These are phyloP conservation scores for Pangasius macronema DNA, from an alignment of 2,797 vertebrate species.

Conservation along the genomic window DNA sequence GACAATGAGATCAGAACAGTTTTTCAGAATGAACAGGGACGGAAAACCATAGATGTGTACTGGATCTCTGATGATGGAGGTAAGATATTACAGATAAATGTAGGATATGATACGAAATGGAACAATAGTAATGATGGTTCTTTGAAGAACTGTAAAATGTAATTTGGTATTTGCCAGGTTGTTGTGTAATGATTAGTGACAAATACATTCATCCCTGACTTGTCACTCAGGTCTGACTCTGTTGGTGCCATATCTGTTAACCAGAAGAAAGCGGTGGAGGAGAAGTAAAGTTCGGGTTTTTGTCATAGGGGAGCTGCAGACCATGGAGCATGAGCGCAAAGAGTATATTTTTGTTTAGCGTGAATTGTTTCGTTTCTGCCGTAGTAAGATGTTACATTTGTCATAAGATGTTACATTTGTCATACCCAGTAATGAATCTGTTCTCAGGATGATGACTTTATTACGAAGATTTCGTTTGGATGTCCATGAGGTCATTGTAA, in stretches of 20 bases:
- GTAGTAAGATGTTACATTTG: background rate
- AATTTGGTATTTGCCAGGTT: background rate
- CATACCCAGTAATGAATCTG: background rate
- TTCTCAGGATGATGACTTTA: conserved; percentile 71
- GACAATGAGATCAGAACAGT: conserved; percentile 65
- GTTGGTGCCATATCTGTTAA: conserved; percentile 79
- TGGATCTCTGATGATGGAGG: conserved; percentile 81
- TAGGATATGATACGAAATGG: background rate
- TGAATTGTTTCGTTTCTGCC: background rate
- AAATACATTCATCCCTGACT: background rate
- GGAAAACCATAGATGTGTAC: conserved; percentile 76
- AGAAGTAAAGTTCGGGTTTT: conserved; percentile 73
- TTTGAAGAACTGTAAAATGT: background rate
- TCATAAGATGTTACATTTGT: background rate
- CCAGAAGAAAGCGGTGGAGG: conserved; percentile 72
- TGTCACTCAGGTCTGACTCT: conserved; percentile 73
- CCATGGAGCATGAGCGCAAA: conserved; percentile 70
- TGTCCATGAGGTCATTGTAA: conserved; percentile 72
- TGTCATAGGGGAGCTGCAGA: conserved; percentile 69
- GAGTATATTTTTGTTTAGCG: conserved; percentile 64
- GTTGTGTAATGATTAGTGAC: background rate
- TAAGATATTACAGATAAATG: conserved; percentile 40
- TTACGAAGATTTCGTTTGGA: conserved; percentile 75
- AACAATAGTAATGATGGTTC: background rate
- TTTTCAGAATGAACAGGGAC: conserved; percentile 76